Evolutionary conservation across 1,140 invertebrate species (phyloP), one percentile per base, ranked within the genome.

Genomic region (Caenorhabditis elegans): DNA sequence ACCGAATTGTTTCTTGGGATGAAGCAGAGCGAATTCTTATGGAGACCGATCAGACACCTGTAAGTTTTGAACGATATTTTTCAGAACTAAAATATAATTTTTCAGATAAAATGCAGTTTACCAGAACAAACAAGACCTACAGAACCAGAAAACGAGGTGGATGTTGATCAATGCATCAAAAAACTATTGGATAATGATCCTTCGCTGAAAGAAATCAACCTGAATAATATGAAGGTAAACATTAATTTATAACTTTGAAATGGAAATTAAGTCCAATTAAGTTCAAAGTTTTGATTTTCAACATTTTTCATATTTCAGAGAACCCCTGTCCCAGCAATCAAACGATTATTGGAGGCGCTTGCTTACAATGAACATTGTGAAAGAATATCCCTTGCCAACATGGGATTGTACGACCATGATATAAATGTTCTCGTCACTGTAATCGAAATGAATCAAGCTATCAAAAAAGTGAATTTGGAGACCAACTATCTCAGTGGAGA

Each of bases 401-500:
- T 91, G 47, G 89, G 89, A 6, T 88, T 91, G 31, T 91, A 90
- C 28, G 91, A 92, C 85, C 88, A 85, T 84, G 90, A 91, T 46
- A 89, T 90, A 11, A 90, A 92, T 90, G 87, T 85, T 80, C 83
- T 92, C 47, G 89, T 89, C 43, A 89, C 90, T 78, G 86, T 90
- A 15, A 60, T 92, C 15, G 84, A 90, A 83, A 87, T 88, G 39
- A 92, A 92, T 84, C 88, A 90, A 83, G 90, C 90, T 31, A 80
- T 92, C 34, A 87, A 90, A 60, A 86, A 86, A 46, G 79, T 92
- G 39, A 92, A 92, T 83, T 84, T 92, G 36, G 92, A 92, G 83
- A 92, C 91, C 1, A 92, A 92, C 84, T 92, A 91, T 80, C 86
- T 92, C 76, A 89, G 87, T 79, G 91, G 91, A n/a, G 82, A 89